Evolutionary conservation across 2,113 vertebrate species (phyloP).

Genomic region (Erythrolamprus reginae): DNA sequence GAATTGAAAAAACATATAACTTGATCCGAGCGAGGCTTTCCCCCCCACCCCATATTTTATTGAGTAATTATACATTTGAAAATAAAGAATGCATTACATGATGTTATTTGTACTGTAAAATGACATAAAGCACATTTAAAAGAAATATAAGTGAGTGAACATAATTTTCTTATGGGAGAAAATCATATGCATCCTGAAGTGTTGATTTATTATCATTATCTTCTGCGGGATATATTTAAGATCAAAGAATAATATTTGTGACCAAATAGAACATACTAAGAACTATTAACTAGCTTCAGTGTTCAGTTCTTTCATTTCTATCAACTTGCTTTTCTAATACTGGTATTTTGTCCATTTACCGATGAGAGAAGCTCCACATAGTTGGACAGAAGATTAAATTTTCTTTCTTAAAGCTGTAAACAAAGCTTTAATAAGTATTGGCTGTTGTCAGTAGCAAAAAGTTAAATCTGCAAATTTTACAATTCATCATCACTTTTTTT

Average conservation of each 20-base stretch:
- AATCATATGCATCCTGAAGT: not conserved
- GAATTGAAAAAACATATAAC: not conserved
- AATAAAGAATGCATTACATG: not conserved
- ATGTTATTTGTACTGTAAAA: not conserved
- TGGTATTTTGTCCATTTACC: not conserved
- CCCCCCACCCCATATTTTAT: not conserved
- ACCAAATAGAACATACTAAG: not conserved
- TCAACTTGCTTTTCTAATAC: not conserved
- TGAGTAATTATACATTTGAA: not conserved
- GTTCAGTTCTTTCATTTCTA: not conserved
- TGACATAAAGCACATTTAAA: not conserved
- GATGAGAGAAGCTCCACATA: not conserved
- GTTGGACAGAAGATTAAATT: not conserved
- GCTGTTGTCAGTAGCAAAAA: constrained; percentile 23
- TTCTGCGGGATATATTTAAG: not conserved
- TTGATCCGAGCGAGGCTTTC: not conserved
- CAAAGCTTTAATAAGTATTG: not conserved
- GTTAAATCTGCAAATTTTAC: constrained; percentile 20
- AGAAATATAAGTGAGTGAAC: not conserved
- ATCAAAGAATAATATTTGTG: not conserved
- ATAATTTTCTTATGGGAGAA: not conserved
- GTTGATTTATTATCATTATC: not conserved
- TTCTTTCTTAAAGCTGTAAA: not conserved
- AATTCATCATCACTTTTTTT: not conserved
- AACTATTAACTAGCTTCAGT: not conserved